Conservation (phyloP, 2,888 invertebrate species). For the Megalurothrips usitatus region DNA sequence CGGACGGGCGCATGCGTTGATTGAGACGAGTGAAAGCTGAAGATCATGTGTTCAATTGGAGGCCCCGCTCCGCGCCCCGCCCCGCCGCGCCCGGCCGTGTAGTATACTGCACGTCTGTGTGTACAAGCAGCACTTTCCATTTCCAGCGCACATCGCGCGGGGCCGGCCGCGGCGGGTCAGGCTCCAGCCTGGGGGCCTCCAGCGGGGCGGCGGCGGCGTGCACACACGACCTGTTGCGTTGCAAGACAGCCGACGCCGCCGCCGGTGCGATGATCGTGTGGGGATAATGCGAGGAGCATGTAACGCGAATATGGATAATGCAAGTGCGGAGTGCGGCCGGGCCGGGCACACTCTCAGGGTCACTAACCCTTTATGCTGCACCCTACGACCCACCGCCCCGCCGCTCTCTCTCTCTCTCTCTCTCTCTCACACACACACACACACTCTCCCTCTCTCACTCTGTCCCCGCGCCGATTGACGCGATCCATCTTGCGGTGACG, state of each 20-base stretch:
- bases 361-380: too few species aligned
- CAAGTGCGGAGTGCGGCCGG: too few species aligned
- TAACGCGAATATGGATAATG: too few species aligned
- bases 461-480: background rate
- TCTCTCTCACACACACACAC: too few species aligned
- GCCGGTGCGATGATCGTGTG: too few species aligned
- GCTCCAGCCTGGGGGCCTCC: too few species aligned
- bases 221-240: too few species aligned
- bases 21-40: constrained; percentile 21
- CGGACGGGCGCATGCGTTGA: constrained; percentile 4
- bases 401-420: background rate
- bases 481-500: constrained; percentile 1
- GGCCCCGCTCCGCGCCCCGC: background rate
- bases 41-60: constrained; percentile 18
- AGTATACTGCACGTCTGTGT: background rate
- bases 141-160: constrained; percentile 9
- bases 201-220: too few species aligned
- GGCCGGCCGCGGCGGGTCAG: background rate
- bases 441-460: background rate
- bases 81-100: too few species aligned
- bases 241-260: too few species aligned
- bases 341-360: too few species aligned
- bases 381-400: background rate
- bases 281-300: too few species aligned
- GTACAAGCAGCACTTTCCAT: constrained; percentile 17